Percentiles rank a stretch among this genome's conserved stretches.
Evolutionary conservation across 2,113 vertebrate species (phyloP).

Genomic region (Procavia capensis): DNA sequence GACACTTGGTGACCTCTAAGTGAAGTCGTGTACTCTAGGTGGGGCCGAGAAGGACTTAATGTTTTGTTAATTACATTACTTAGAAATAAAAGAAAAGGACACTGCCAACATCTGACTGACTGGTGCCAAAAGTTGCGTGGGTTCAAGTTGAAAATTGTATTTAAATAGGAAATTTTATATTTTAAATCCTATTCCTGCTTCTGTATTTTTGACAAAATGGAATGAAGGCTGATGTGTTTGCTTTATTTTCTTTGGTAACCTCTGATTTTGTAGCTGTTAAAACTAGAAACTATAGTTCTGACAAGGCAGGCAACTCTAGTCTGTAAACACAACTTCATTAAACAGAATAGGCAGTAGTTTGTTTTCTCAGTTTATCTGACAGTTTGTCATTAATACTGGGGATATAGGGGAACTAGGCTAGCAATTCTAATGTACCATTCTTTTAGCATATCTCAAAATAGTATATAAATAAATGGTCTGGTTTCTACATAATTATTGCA

Average conservation of each 20-base stretch:
- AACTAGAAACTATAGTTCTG: slow-evolving; percentile 75
- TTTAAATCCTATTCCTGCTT: slow-evolving; percentile 66
- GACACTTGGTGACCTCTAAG: background rate
- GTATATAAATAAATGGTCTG: slow-evolving; percentile 85
- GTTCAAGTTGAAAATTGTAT: slow-evolving; percentile 62
- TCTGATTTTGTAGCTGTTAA: slow-evolving; percentile 69
- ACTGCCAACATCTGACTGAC: background rate
- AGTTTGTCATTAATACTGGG: slow-evolving; percentile 75
- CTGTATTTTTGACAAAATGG: slow-evolving; percentile 67
- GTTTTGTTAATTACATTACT: slow-evolving; percentile 13
- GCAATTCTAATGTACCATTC: slow-evolving; percentile 85
- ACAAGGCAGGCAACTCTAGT: slow-evolving; percentile 71
- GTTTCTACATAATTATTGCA: slow-evolving; percentile 87
- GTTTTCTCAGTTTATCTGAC: slow-evolving; percentile 75
- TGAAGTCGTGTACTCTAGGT: background rate
- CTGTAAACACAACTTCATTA: slow-evolving; percentile 67
- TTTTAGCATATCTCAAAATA: slow-evolving; percentile 85
- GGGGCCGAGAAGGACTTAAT: background rate
- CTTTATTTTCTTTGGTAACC: slow-evolving; percentile 79
- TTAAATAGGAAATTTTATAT: slow-evolving; percentile 69
- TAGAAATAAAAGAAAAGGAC: background rate
- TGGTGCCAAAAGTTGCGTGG: slow-evolving; percentile 54
- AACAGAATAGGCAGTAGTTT: slow-evolving; percentile 53
- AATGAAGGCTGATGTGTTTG: slow-evolving; percentile 70
- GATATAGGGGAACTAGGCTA: slow-evolving; percentile 76